Evolutionary conservation across 2,113 vertebrate genomes (phyloP).

Genomic region (Stictonetta naevosa): DNA sequence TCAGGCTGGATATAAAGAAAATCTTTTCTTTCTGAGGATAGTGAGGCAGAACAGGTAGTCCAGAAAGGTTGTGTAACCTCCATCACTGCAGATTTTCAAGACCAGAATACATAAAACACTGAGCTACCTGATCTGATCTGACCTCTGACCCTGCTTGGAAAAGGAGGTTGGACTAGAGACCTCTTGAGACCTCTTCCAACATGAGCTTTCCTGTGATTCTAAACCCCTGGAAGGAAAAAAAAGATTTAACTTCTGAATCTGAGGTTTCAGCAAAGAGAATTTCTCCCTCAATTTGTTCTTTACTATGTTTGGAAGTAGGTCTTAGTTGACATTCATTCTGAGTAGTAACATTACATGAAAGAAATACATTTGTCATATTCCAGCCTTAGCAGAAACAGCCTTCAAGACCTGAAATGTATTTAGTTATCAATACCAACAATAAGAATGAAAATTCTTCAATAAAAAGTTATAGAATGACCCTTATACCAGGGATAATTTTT

Average conservation of each 20-base stretch:
- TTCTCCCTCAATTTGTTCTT: background rate
- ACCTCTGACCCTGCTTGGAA: background rate
- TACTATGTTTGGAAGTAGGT: background rate
- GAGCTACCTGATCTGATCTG: background rate
- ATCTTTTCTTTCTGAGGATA: background rate
- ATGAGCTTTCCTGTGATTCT: background rate
- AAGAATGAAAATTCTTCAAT: background rate
- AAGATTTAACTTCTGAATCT: background rate
- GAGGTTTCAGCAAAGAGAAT: background rate
- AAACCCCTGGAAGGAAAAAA: background rate
- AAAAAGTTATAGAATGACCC: background rate
- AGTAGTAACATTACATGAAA: background rate
- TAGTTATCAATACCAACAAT: background rate
- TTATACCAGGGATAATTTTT: background rate
- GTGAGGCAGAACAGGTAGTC: background rate
- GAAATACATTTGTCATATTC: background rate
- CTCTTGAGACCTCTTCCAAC: background rate
- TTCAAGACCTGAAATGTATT: background rate
- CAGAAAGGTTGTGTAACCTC: background rate
- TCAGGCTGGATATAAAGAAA: background rate
- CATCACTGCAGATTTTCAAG: background rate
- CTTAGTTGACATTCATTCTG: background rate
- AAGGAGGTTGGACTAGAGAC: background rate
- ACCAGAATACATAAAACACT: background rate
- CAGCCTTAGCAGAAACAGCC: background rate